These are phyloP conservation scores for Atlantisia rogersi DNA, from an alignment of 2,113 vertebrate species.

Conservation along the genomic window DNA sequence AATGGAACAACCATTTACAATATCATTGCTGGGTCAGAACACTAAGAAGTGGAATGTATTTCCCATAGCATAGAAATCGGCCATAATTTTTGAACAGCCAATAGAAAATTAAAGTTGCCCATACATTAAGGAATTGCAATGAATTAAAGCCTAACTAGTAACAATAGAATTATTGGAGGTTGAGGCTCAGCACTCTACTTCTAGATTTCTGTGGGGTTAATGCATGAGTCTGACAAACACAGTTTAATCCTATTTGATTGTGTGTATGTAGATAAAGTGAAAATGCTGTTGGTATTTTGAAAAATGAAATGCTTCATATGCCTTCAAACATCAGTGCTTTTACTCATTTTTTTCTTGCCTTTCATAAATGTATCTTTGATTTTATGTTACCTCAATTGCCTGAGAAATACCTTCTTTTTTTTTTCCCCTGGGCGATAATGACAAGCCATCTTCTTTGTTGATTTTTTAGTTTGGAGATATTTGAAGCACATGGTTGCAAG, in stretches of 20 bases:
- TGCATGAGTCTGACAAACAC: neutral
- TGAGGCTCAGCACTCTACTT: neutral
- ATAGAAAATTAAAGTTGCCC: neutral
- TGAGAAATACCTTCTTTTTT: neutral
- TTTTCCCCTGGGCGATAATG: neutral
- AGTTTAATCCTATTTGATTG: neutral
- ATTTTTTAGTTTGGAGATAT: conserved; percentile 12
- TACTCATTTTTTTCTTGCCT: neutral
- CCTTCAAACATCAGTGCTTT: neutral
- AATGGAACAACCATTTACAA: neutral
- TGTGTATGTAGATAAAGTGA: neutral
- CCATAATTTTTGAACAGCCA: neutral
- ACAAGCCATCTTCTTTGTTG: neutral
- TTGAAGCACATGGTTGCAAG: neutral
- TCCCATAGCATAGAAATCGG: neutral
- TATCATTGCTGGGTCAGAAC: neutral
- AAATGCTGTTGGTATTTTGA: neutral
- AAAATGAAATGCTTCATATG: neutral
- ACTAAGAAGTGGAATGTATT: neutral
- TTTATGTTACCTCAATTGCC: neutral
- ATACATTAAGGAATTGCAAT: neutral
- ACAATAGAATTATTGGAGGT: neutral
- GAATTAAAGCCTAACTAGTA: neutral
- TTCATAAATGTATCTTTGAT: conserved; percentile 9
- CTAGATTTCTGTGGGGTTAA: neutral